Evolutionary conservation across 2,113 vertebrate genomes (phyloP).

Genomic region (Esox niger): DNA sequence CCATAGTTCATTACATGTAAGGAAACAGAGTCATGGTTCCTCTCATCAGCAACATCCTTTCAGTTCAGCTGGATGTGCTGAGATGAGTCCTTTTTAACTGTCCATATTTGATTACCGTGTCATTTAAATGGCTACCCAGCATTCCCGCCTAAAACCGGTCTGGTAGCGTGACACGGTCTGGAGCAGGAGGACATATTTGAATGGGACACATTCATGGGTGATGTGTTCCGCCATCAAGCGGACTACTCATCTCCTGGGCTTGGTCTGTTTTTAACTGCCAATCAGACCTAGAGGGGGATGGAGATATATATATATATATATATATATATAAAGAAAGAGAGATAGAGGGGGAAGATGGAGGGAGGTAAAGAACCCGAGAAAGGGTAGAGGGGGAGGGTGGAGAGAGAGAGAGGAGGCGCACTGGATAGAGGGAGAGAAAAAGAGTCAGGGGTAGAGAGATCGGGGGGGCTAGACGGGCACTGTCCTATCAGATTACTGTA

Average conservation of each 20-base stretch:
- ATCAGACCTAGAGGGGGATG: no score
- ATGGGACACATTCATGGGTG: background rate
- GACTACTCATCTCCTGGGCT: conserved; percentile 28
- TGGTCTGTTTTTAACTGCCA: conserved; percentile 54
- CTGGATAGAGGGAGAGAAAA: no score
- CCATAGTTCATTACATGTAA: conserved; percentile 55
- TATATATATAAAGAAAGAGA: no score
- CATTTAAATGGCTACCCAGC: conserved; percentile 2
- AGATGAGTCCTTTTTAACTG: background rate
- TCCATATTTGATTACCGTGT: background rate
- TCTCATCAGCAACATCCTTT: conserved; percentile 38
- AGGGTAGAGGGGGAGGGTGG: no score
- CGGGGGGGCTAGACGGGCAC: conserved; percentile 34
- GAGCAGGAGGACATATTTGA: background rate
- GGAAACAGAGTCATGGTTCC: conserved; percentile 23
- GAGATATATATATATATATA: no score
- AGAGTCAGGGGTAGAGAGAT: conserved; percentile 17
- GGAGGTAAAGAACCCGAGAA: no score
- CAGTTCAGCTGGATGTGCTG: background rate
- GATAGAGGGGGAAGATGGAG: conserved; percentile 14
- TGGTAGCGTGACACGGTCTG: background rate
- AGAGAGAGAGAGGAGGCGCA: no score
- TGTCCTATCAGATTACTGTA: conserved; percentile 60
- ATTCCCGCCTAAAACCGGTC: background rate
- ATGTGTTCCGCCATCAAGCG: background rate